Evolutionary conservation across 2,888 invertebrate species (phyloP), one percentile per base, ranked within the genome.

Genomic region (Camponotus fellah): DNA sequence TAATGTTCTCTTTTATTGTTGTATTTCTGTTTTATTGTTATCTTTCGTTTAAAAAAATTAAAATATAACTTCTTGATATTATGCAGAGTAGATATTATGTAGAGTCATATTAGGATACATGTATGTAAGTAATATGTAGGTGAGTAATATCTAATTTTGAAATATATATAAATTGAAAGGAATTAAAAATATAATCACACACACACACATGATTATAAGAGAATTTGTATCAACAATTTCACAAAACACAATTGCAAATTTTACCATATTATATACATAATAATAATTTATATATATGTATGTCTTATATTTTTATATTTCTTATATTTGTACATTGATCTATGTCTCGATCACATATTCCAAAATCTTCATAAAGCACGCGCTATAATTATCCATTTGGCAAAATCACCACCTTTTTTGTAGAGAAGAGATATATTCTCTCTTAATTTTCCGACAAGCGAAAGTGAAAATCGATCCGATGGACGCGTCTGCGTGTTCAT

Each of bases 381-480:
- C n/a, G 43, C 21, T 21, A 21, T 74, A 60, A 74, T 74, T 60
- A 60, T 46, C 8, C 12, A 49, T 12, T n/a, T 72, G 17, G 43
- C 8, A 17, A 34, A 71, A 71, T 79, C 46, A 79, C 60, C 74
- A 37, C 9, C 21, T 21, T 74, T 60, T 79, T 12, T 21, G 9
- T 34, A 17, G 12, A 17, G 76, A 75, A 60, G 34, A 64, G 66
- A 80, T 84, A 79, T 66, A 74, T 71, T 81, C 58, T 74, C 80
- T 72, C 65, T 85, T 75, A 77, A 88, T 84, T 83, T 17, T 40
- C 71, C 81, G 85, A 3, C 53, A 79, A 84, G 66, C 85, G 90
- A 89, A 90, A 90, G 89, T 89, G 89, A 90, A 90, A 90, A 90
- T 90, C 90, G 90, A 90, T 90, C 82, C 64, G 64, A 53, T 72